These are phyloP conservation scores for Ornithorhynchus anatinus DNA, from an alignment of 2,113 vertebrate species.

Conservation along the genomic window DNA sequence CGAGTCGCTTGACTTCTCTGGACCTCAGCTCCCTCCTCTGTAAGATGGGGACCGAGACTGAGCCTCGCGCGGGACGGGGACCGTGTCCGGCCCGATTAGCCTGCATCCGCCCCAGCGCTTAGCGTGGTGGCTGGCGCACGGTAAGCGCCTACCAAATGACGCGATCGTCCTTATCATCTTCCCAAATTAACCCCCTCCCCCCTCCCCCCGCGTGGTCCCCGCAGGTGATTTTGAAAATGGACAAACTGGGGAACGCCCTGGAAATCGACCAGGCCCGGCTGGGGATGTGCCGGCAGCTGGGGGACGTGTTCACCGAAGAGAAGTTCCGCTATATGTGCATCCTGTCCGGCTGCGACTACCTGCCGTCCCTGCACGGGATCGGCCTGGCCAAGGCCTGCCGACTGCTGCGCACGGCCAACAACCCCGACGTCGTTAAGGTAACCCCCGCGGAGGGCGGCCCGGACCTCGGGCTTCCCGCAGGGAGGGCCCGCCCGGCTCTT, in stretches of 20 bases:
- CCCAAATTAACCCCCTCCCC: background rate
- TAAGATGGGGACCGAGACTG: too few relatives aligned
- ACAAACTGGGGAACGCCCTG: conserved; percentile 91
- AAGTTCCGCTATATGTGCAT: conserved; percentile 98
- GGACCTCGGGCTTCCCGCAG: too few relatives aligned
- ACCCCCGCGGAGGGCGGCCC: too few relatives aligned
- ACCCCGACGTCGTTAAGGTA: conserved; percentile 94
- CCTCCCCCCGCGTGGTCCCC: conserved; percentile 18
- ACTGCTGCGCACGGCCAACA: conserved; percentile 86
- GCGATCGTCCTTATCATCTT: too few relatives aligned
- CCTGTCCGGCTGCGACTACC: conserved; percentile 97
- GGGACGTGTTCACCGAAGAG: conserved; percentile 93
- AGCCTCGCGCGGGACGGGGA: too few relatives aligned
- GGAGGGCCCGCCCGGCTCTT: too few relatives aligned
- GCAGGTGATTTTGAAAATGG: conserved; percentile 97
- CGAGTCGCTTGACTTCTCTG: too few relatives aligned
- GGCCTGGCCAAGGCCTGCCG: conserved; percentile 96
- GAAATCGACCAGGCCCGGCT: conserved; percentile 89
- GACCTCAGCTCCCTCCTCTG: too few relatives aligned
- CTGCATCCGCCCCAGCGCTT: too few relatives aligned
- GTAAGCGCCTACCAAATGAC: too few relatives aligned
- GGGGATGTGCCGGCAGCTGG: conserved; percentile 88
- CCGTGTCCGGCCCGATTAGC: too few relatives aligned
- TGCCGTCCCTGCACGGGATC: conserved; percentile 92
- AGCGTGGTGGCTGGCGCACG: too few relatives aligned